Conservation (phyloP, 2,888 invertebrate genomes). For the Pammene aurita region DNA sequence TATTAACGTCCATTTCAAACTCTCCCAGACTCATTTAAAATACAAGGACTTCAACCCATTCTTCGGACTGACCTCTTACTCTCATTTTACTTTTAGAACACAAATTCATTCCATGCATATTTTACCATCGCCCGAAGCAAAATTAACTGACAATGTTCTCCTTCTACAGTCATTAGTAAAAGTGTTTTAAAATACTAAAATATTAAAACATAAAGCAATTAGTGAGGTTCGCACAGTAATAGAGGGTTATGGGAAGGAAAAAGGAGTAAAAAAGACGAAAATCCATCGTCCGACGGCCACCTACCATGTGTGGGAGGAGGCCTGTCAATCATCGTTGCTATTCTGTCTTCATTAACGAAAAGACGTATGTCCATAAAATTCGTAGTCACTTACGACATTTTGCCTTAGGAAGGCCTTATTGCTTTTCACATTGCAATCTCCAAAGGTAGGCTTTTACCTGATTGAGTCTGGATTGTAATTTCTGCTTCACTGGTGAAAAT, state of each 20-base stretch:
- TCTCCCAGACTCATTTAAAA: conserved; percentile 20
- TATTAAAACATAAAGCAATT: conserved; percentile 56
- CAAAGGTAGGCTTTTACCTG: conserved; percentile 47
- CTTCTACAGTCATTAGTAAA: conserved; percentile 40
- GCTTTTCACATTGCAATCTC: conserved; percentile 55
- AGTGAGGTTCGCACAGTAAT: conserved; percentile 59
- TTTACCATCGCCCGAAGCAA: conserved; percentile 33
- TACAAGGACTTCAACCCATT: conserved; percentile 25
- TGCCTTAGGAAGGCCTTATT: conserved; percentile 19
- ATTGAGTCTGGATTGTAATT: conserved; percentile 42
- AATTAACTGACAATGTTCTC: conserved; percentile 35
- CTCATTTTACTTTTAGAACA: conserved; percentile 38
- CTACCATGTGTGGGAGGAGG: conserved; percentile 65
- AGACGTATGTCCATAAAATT: not conserved
- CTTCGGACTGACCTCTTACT: conserved; percentile 33
- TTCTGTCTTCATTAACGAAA: conserved; percentile 1
- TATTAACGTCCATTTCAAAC: conserved; percentile 8
- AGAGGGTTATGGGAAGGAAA: conserved; percentile 59
- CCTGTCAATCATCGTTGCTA: conserved; percentile 68
- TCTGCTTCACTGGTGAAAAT: conserved; percentile 17
- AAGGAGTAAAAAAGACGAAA: conserved; percentile 48
- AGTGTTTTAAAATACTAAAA: conserved; percentile 47
- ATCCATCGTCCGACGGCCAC: conserved; percentile 66
- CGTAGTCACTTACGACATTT: not conserved
- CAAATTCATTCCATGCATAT: conserved; percentile 36